Evolutionary conservation across 1,140 invertebrate genomes (phyloP).

Genomic region (Panagrolaimus sp.): DNA sequence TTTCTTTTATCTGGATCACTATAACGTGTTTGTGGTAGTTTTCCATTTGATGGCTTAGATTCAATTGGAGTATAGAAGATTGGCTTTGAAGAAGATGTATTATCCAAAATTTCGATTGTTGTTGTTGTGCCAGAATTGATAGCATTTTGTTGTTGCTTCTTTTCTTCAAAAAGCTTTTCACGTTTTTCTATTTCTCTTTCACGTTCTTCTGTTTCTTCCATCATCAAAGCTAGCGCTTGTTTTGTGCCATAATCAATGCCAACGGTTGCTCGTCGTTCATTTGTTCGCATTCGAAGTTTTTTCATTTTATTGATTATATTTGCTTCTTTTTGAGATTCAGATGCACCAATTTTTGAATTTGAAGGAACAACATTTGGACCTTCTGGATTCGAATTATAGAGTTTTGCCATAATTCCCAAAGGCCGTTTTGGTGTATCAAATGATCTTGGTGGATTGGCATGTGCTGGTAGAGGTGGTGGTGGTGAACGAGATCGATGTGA

Average conservation of each 20-base stretch:
- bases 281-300: neutral
- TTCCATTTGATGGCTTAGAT: no score
- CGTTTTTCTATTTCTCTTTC: neutral
- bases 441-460: no score
- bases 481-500: no score
- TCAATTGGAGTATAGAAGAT: no score
- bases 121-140: constrained; percentile 2
- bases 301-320: neutral
- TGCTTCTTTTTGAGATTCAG: neutral
- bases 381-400: no score
- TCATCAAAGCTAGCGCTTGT: neutral
- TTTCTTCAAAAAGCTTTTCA: neutral
- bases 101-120: neutral
- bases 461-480: no score
- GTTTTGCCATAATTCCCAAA: no score
- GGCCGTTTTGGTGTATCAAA: no score
- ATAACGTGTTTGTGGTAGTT: neutral
- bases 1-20: neutral
- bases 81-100: neutral
- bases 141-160: neutral
- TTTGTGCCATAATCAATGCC: no score
- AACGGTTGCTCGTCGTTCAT: no score
- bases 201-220: neutral
- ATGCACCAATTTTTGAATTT: constrained; percentile 1
- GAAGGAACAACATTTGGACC: no score